A percentile compares a stretch with the other conserved stretches of the same genome.
Conservation (phyloP, 2,888 invertebrate genomes). For the Anthrax anthrax region DNA sequence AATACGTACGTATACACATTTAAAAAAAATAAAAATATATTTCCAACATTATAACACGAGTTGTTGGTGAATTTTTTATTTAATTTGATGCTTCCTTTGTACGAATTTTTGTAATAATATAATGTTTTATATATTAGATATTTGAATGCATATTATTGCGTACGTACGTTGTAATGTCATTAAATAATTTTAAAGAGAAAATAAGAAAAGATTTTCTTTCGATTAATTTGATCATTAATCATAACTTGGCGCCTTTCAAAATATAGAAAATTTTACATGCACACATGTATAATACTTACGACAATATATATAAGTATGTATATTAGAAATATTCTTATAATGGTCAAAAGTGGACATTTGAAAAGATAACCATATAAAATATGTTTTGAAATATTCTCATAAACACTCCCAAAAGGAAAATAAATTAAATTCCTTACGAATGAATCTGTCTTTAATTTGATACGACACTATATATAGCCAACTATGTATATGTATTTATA, state of each 20-base stretch:
- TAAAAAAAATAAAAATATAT: no score
- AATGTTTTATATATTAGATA: no score
- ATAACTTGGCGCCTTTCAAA: background rate
- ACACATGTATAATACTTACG: no score
- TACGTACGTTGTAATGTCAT: no score
- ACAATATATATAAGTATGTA: no score
- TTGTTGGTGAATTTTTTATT: no score
- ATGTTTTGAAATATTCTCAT: constrained; percentile 6
- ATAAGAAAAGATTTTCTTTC: background rate
- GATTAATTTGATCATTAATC: background rate
- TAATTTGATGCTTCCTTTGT: no score
- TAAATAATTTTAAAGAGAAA: no score
- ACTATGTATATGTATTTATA: background rate
- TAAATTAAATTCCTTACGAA: constrained; percentile 2
- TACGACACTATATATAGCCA: background rate
- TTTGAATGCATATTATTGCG: no score
- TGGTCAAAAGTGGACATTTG: constrained; percentile 7
- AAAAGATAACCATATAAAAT: constrained; percentile 1
- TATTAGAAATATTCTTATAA: background rate
- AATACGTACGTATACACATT: no score
- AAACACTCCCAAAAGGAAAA: background rate
- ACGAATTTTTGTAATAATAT: no score
- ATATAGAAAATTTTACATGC: background rate
- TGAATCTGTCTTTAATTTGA: constrained; percentile 7
- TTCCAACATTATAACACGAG: no score